Base-by-base conservation (phyloP, 2,113 vertebrate genomes). In the Prinia subflava region DNA sequence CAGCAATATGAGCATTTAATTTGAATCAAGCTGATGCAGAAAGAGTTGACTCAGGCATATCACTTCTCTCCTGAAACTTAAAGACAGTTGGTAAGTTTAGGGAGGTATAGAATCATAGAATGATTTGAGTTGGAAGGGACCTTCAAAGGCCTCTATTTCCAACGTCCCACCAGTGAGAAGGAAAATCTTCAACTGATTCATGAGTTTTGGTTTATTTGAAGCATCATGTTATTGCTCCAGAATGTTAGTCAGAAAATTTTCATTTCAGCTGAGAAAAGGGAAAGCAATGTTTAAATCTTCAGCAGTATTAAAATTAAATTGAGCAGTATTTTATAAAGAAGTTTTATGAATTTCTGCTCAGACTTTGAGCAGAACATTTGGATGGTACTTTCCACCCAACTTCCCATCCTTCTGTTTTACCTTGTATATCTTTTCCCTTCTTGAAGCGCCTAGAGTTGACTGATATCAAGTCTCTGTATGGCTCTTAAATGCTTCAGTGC, bases 151-250 rank as follows among this genome's bases (percentile, higher is more conserved):
- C 10, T n/a, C 4, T 53, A 20, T 42, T 69, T 70, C 57, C 23
- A 53, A 1, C 0, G 0, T 30, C 6, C 10, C 47, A 60, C 20
- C 53, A 4, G 13, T 31, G 44, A 75, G n/a, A 81, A 69, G 20
- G 22, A 65, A 69, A 7, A 55, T 46, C 64, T 67, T 59, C 24
- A 47, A 3, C 12, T 39, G 13, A 6, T 75, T 80, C 10, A 16
- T 25, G 50, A 57, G 30, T 47, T 87, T 73, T 47, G 14, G 15
- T 83, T 70, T 80, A 18, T 57, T 77, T 50, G 17, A 83, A 74
- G 22, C 24, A n/a, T 60, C 8, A 12, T 74, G 13, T 42, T 64
- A 13, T 10, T 89, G 27, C 39, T 76, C 1, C 37, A 60, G 67
- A 75, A 37, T 1, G 4, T 33, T 64, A 9, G 21, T n/a, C 18